phyloP scores from a whole-genome alignment of 2,888 invertebrate genomes.

The Trimorus sp. region DNA sequence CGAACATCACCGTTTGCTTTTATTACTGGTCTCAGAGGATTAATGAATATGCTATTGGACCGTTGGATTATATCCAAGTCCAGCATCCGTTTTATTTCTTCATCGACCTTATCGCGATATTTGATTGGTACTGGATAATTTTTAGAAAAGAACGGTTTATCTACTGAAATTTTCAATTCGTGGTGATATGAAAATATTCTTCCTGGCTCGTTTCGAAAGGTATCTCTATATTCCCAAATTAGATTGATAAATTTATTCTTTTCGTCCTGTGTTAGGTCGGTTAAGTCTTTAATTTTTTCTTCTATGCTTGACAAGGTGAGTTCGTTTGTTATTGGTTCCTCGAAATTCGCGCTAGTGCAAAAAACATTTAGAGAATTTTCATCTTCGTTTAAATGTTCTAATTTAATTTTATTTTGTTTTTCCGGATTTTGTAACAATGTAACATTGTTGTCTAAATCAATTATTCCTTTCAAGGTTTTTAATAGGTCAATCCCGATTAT shows the following conservation, averaged over 20 bases:
- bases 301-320: background rate
- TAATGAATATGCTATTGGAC: constrained; percentile 30
- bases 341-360: background rate
- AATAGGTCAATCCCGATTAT: background rate
- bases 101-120: constrained; percentile 22
- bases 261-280: background rate
- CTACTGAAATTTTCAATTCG: background rate
- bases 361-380: background rate
- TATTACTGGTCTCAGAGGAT: constrained; percentile 20
- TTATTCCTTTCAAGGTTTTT: background rate
- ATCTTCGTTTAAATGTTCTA: background rate
- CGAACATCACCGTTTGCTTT: constrained; percentile 17
- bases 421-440: background rate
- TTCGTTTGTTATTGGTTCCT: background rate
- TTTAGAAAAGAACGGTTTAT: background rate
- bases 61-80: constrained; percentile 22
- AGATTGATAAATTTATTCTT: background rate
- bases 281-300: background rate
- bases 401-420: no score
- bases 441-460: background rate
- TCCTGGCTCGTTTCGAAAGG: background rate
- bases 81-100: constrained; percentile 31
- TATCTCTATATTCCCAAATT: background rate
- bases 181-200: background rate
- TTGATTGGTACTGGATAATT: constrained; percentile 18